Conservation (phyloP, 2,113 vertebrate genomes). For the Dasyprocta punctata region DNA sequence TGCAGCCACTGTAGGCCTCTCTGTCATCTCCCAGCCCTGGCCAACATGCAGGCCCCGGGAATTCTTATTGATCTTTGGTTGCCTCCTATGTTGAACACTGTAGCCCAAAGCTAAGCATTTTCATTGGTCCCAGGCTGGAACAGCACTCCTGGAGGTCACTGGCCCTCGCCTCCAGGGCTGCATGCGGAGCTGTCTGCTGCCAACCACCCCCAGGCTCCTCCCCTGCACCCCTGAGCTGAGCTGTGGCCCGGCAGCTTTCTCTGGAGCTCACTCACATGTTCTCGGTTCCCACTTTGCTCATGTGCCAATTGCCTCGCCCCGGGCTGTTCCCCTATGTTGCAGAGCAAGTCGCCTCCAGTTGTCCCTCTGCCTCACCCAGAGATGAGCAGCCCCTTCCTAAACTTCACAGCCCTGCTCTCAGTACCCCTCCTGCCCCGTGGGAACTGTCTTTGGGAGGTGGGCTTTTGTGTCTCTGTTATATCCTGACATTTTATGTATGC, state of each 20-base stretch:
- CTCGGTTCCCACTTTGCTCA: neutral
- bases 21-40: too few species aligned
- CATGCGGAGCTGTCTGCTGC: neutral
- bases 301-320: neutral
- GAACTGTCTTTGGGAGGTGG: neutral
- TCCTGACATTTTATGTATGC: too few species aligned
- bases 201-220: neutral
- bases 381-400: neutral
- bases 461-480: neutral
- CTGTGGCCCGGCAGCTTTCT: neutral
- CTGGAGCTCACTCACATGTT: accelerated
- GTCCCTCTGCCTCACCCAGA: neutral
- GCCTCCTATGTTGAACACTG: accelerated
- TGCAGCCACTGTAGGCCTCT: neutral
- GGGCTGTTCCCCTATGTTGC: neutral
- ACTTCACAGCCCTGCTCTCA: neutral
- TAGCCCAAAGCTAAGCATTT: neutral
- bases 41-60: neutral
- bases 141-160: neutral
- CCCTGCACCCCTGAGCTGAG: neutral
- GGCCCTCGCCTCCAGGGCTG: neutral
- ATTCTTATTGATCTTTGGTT: neutral
- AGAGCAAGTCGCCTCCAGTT: accelerated
- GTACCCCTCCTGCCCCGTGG: accelerated
- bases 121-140: neutral